phyloP scores from a whole-genome alignment of 2,113 vertebrate genomes.

The Hyaena hyaena region DNA sequence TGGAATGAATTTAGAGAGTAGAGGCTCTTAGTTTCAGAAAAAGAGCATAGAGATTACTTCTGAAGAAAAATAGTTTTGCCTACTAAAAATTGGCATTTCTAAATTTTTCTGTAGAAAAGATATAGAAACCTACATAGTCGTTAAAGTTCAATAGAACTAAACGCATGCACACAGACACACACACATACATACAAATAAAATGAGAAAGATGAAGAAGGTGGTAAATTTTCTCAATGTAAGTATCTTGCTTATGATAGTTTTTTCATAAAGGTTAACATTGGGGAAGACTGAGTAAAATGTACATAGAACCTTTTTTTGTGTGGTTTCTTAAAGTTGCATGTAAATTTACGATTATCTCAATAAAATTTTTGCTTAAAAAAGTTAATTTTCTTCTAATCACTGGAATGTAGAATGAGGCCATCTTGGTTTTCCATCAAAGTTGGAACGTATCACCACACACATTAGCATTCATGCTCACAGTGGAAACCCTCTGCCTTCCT shows the following conservation, averaged over 20 bases:
- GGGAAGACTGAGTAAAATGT: background rate
- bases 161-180: too few species aligned
- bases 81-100: background rate
- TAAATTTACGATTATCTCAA: background rate
- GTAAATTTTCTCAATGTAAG: background rate
- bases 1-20: background rate
- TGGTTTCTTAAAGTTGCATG: background rate
- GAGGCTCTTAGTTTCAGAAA: background rate
- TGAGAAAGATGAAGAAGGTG: background rate
- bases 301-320: background rate
- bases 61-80: background rate
- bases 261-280: background rate
- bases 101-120: background rate
- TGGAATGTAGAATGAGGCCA: background rate
- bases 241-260: background rate
- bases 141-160: background rate
- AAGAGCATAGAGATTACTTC: background rate
- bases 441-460: accelerated
- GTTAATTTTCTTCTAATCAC: background rate
- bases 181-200: background rate
- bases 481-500: accelerated
- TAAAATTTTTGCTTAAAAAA: background rate
- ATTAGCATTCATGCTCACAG: accelerated
- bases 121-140: background rate
- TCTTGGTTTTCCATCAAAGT: background rate